Percentiles rank a stretch among this genome's conserved stretches.
phyloP scores from a whole-genome alignment of 2,797 vertebrate genomes.

The Pogonophryne albipinna region DNA sequence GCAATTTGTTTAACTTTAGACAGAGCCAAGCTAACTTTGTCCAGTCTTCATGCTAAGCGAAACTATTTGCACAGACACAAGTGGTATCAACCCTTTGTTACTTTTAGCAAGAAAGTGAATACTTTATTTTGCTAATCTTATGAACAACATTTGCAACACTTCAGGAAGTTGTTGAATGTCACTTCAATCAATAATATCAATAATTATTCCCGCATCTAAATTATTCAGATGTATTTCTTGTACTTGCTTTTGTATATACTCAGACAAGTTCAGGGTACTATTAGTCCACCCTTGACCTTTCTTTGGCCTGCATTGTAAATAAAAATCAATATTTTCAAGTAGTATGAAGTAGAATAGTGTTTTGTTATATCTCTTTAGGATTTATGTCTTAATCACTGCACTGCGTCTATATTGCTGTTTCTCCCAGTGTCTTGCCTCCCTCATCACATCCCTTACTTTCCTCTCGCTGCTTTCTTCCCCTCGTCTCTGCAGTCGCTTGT shows the following conservation, averaged over 20 bases:
- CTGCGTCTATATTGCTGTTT: constrained; percentile 72
- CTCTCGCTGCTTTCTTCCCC: constrained; percentile 43
- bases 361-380: constrained; percentile 61
- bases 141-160: background rate
- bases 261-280: constrained; percentile 32
- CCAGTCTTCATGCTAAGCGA: background rate
- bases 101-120: background rate
- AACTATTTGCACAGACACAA: background rate
- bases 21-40: background rate
- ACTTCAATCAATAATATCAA: background rate
- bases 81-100: background rate
- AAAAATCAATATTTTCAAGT: constrained; percentile 75
- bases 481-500: constrained; percentile 60
- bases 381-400: constrained; percentile 63
- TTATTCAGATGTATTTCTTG: background rate
- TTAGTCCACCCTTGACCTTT: constrained; percentile 52
- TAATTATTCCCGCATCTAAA: constrained; percentile 3
- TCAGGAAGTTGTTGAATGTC: constrained; percentile 1
- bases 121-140: background rate
- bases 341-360: constrained; percentile 71
- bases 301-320: constrained; percentile 48
- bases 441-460: constrained; percentile 29
- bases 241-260: constrained; percentile 17
- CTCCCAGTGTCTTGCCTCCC: constrained; percentile 16
- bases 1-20: background rate